These are phyloP conservation scores for Tauraco erythrolophus DNA, from an alignment of 2,113 vertebrate genomes.

Conservation along the genomic window DNA sequence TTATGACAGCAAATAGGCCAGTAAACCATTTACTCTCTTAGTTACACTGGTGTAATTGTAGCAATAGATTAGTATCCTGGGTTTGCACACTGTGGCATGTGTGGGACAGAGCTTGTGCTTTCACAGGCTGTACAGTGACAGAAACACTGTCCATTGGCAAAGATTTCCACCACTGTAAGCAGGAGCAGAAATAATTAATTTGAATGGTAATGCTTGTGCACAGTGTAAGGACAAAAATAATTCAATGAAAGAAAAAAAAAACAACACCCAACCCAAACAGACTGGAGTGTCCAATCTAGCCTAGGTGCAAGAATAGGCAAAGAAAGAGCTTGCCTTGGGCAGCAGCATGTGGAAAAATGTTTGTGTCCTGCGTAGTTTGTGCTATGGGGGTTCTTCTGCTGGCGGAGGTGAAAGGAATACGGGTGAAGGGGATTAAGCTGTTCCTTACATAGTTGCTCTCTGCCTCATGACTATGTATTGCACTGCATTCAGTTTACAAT, in stretches of 20 bases:
- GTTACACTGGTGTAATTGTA: background rate
- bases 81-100: background rate
- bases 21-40: background rate
- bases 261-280: background rate
- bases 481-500: background rate
- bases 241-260: background rate
- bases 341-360: fast-evolving
- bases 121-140: background rate
- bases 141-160: background rate
- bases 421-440: background rate
- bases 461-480: background rate
- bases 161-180: background rate
- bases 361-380: background rate
- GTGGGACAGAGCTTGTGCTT: background rate
- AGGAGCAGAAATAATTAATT: background rate
- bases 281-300: background rate
- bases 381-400: background rate
- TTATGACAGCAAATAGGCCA: background rate
- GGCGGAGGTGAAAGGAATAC: background rate
- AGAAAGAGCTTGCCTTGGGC: background rate
- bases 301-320: background rate
- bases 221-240: background rate
- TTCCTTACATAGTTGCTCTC: background rate
- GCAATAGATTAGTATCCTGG: background rate
- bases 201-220: background rate